Evolutionary conservation across 2,113 vertebrate species (phyloP), one percentile per base, ranked within the genome.

Genomic region (Sebastes schlegelii): DNA sequence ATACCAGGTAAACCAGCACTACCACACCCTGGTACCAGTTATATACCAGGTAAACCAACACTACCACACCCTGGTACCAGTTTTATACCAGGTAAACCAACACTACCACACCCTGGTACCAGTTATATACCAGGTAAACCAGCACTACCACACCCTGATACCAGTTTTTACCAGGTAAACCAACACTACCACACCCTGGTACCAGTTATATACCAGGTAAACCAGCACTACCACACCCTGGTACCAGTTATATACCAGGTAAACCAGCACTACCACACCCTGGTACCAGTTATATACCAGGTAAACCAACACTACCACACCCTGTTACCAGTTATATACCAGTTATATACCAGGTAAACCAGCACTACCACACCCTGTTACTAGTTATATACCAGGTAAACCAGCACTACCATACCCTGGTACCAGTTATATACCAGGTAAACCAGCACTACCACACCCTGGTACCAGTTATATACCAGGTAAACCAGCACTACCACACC

Each of bases 191-290:
- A 26, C n/a, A 51, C 12, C 4, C 5, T 48, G 4, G 1, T 26
- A 3, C 34, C 19, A 57, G 95, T 23, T 23, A 23, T 23, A 23
- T 23, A 23, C 23, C 23, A 23, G 23, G 23, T 23, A 23, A 23
- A 96, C 7, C 97, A 97, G 8, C 97, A 98, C 92, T 99, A 99
- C 91, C 95, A 96, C 85, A 97, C 97, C 0, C 96, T 98, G 88
- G 97, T 98, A 43, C 98, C 98, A 55, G 95, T 90, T 80, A 99
- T 98, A 86, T 99, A 98, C 90, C 97, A 97, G 96, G 98, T 98
- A 79, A 77, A 48, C 40, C 9, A 43, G 2, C 5, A 68, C 1
- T 8, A 11, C 4, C 13, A 26, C n/a, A 51, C 12, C 4, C 5
- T 48, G 4, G 1, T 26, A 3, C 34, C 19, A 57, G 95, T 23